Base-by-base conservation (phyloP, 2,888 invertebrate species). In the Hemaris fuciformis region DNA sequence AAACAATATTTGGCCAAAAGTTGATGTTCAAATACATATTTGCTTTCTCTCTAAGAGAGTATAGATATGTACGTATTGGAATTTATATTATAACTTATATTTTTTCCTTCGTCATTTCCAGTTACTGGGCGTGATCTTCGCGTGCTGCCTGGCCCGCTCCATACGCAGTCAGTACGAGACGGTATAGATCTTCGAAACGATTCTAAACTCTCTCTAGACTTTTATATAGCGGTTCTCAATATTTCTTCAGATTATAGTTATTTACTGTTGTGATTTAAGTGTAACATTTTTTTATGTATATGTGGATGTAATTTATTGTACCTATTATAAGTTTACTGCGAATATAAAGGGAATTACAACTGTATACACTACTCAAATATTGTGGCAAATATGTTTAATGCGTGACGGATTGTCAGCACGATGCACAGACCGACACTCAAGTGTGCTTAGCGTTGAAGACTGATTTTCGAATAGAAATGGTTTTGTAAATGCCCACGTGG, bases 111-210 rank as follows among this genome's bases (percentile, higher is more conserved):
- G n/a, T n/a, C n/a, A n/a, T n/a, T 89, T 95, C 68, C 93, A 97
- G 97, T 92, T 98, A 58, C 93, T 98, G 76, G 98, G 98, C 57
- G 96, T 98, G 61, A 93, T 97, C 67, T 98, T 98, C 85, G 97
- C 99, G 31, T 99, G 98, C 93, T 97, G 97, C 84, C 93, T 99
- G 87, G 98, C 97, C 71, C 95, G 98, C 79, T 97, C 98, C 73
- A 98, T 99, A 84, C 96, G 97, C 83, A 96, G 96, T 87, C 98
- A 97, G 85, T 98, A 98, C 90, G 97, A 98, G 91, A 96, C 96
- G 57, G 96, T 96, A 77, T 96, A 56, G 6, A 27, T 13, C 38
- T 8, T 8, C 20, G 13, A 18, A 13, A 7, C 38, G 10, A 48
- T 60, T n/a, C 18, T 31, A 41, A 3, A 25, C 6, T 10, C 15